A percentile compares a stretch with the other conserved stretches of the same genome.
Conservation (phyloP, 2,113 vertebrate genomes). For the Lepus europaeus region DNA sequence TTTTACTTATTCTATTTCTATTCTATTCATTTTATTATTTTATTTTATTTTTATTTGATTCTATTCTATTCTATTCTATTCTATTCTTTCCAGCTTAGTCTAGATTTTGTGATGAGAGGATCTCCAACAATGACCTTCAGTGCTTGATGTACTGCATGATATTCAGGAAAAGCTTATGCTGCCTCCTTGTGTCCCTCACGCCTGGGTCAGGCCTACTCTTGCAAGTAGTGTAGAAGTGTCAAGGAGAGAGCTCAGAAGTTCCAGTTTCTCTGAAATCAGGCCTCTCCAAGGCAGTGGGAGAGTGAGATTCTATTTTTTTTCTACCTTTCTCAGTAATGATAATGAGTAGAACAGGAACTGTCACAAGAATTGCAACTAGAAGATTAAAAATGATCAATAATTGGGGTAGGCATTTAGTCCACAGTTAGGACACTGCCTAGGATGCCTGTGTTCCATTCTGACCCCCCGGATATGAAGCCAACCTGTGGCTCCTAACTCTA, state of each 20-base stretch:
- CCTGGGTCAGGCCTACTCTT: too few species aligned
- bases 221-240: neutral
- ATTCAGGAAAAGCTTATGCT: too few species aligned
- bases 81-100: neutral
- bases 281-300: neutral
- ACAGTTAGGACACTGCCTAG: too few species aligned
- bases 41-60: neutral
- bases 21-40: too few species aligned
- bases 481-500: too few species aligned
- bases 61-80: too few species aligned
- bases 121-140: neutral
- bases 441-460: too few species aligned
- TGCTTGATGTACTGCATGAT: too few species aligned
- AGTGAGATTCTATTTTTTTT: neutral
- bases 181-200: neutral
- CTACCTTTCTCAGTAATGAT: neutral
- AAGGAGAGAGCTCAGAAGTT: neutral
- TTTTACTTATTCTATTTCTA: neutral
- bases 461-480: too few species aligned
- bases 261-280: neutral
- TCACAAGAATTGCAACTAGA: neutral
- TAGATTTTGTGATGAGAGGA: neutral
- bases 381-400: neutral
- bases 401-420: too few species aligned
- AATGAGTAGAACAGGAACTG: neutral